Evolutionary conservation across 2,113 vertebrate genomes (phyloP).

Genomic region (Echinops telfairi): DNA sequence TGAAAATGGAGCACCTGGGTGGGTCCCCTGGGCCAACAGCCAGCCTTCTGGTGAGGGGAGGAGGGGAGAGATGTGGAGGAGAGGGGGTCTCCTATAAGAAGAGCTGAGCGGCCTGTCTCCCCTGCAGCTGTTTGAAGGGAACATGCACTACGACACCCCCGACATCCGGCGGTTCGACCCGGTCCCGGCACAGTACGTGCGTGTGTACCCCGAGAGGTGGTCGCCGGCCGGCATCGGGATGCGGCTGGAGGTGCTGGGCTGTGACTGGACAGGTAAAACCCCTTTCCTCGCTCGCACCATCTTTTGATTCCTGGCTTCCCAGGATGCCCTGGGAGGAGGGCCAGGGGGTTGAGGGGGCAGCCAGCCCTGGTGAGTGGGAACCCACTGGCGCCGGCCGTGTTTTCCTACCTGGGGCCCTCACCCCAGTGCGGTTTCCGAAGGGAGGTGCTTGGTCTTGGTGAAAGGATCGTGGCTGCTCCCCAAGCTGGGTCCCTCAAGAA

Average conservation of each 20-base stretch:
- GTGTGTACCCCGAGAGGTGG: slow-evolving; percentile 97
- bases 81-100: accelerated
- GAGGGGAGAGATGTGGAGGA: background rate
- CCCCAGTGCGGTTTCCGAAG: background rate
- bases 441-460: slow-evolving; percentile 23
- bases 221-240: slow-evolving; percentile 97
- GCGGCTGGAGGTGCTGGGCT: slow-evolving; percentile 98
- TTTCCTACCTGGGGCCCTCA: background rate
- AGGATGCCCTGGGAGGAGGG: background rate
- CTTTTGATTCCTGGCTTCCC: background rate
- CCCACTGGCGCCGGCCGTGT: background rate
- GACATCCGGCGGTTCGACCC: slow-evolving; percentile 96
- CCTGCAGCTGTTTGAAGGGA: slow-evolving; percentile 96
- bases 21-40: background rate
- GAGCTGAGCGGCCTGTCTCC: slow-evolving; percentile 56
- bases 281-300: background rate
- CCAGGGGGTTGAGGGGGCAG: too few relatives aligned
- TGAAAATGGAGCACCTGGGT: background rate
- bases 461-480: slow-evolving; percentile 44
- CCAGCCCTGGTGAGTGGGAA: background rate
- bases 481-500: slow-evolving; percentile 69
- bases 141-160: slow-evolving; percentile 96
- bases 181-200: slow-evolving; percentile 93
- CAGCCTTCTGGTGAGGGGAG: background rate
- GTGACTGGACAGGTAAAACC: slow-evolving; percentile 95